Evolutionary conservation across 2,113 vertebrate genomes (phyloP).

Genomic region (Dunckerocampus dactyliophorus): DNA sequence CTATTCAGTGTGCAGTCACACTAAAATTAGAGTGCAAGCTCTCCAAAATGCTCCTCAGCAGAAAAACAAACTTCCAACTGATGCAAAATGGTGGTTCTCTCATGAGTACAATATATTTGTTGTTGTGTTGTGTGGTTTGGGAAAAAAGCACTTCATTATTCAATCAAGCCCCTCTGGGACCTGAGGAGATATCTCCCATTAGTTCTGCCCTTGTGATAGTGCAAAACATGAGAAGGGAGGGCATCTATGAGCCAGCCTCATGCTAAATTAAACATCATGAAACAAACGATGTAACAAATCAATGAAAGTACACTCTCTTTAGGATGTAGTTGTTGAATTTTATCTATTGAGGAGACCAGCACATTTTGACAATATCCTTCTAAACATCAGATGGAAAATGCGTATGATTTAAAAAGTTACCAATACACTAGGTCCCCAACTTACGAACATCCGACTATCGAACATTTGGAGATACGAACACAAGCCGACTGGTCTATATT

Average conservation of each 20-base stretch:
- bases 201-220: conserved; percentile 67
- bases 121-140: conserved; percentile 47
- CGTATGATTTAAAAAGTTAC: too few relatives aligned
- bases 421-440: too few relatives aligned
- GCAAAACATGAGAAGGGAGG: conserved; percentile 26
- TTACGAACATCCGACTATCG: too few relatives aligned
- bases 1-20: too few relatives aligned
- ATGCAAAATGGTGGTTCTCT: conserved; percentile 32
- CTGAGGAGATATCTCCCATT: conserved; percentile 54
- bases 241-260: neutral
- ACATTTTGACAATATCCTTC: too few relatives aligned
- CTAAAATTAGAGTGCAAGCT: conserved; percentile 10
- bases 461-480: too few relatives aligned
- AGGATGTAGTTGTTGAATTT: too few relatives aligned
- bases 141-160: conserved; percentile 55
- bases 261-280: neutral
- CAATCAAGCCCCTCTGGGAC: conserved; percentile 58
- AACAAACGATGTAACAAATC: neutral
- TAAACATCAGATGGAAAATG: too few relatives aligned
- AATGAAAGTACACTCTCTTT: too few relatives aligned
- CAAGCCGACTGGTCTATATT: too few relatives aligned
- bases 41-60: conserved; percentile 17
- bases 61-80: conserved; percentile 39
- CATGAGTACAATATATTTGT: conserved; percentile 38
- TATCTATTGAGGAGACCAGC: too few relatives aligned